Percentiles rank a stretch among this genome's conserved stretches.
Conservation (phyloP, 2,113 vertebrate species). For the Anolis carolinensis region DNA sequence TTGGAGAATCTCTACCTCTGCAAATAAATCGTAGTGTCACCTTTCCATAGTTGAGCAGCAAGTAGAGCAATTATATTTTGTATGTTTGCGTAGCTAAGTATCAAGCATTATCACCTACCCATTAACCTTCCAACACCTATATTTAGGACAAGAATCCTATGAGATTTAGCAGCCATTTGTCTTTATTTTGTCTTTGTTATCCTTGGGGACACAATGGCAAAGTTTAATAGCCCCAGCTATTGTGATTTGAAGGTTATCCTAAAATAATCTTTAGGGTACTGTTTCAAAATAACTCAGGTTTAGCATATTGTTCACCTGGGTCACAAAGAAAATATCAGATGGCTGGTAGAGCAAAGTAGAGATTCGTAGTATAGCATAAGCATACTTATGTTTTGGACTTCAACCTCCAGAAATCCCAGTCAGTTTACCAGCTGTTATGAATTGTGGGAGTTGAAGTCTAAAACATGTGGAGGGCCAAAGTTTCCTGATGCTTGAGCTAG, state of each 20-base stretch:
- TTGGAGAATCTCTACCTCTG: not conserved
- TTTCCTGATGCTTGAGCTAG: no score
- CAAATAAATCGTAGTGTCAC: not conserved
- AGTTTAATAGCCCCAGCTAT: not conserved
- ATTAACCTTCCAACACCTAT: constrained; percentile 23
- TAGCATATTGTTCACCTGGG: not conserved
- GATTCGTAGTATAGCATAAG: no score
- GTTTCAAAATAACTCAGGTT: not conserved
- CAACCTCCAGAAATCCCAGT: no score
- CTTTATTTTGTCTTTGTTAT: constrained; percentile 1
- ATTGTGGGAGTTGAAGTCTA: no score
- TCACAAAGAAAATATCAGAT: not conserved
- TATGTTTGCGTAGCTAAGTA: not conserved
- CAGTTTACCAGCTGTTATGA: no score
- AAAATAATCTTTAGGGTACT: not conserved
- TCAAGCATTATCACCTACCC: not conserved
- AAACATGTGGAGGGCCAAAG: no score
- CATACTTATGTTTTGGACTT: no score
- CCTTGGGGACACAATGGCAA: not conserved
- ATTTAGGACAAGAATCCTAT: not conserved
- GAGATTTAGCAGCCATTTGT: not conserved
- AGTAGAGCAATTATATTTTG: not conserved
- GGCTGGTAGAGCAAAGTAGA: no score
- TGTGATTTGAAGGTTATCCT: not conserved
- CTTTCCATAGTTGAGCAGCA: not conserved